Conservation (phyloP, 2,113 vertebrate genomes). For the Numida meleagris region DNA sequence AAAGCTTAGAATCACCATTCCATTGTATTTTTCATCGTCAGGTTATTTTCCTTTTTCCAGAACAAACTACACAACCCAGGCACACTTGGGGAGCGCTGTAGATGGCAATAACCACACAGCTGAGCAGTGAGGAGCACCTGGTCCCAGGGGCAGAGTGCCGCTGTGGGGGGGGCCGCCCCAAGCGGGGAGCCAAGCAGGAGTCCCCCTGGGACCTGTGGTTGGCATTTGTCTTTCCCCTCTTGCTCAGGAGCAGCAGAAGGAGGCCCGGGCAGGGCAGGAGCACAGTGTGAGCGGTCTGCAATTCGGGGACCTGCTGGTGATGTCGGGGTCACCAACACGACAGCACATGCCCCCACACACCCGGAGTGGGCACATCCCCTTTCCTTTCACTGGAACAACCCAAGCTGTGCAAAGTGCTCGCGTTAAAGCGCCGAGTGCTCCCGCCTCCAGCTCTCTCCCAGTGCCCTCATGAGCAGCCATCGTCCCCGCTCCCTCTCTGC, state of each 20-base stretch:
- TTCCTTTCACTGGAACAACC: background rate
- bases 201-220: too few relatives aligned
- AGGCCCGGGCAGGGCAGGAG: background rate
- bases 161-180: background rate
- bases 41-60: background rate
- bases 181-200: too few relatives aligned
- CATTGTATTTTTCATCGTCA: background rate
- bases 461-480: background rate
- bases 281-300: too few relatives aligned
- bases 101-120: background rate
- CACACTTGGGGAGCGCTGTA: accelerated
- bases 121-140: background rate
- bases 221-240: background rate
- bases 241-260: background rate
- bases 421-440: too few relatives aligned
- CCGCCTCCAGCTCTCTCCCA: background rate
- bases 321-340: background rate
- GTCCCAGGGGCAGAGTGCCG: background rate
- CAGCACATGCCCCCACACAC: background rate
- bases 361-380: accelerated
- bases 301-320: accelerated
- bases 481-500: background rate
- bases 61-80: background rate
- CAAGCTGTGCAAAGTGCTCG: too few relatives aligned
- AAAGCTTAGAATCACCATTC: background rate